Conservation (phyloP, 2,797 vertebrate genomes). For the Varecia variegata region DNA sequence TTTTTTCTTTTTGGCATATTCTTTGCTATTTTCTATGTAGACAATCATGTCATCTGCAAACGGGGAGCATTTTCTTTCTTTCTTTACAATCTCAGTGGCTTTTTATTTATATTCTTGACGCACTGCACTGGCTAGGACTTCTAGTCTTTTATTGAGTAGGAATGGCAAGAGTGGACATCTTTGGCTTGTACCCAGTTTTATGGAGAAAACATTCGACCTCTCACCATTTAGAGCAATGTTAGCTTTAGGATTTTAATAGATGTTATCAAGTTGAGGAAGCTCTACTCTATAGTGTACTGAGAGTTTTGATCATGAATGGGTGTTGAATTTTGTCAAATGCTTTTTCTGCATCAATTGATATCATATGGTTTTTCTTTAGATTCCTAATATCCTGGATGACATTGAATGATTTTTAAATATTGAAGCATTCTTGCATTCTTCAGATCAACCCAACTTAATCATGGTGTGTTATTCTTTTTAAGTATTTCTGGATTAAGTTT, state of each 20-base stretch:
- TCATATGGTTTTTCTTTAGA: neutral
- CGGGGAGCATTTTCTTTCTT: neutral
- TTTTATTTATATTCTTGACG: neutral
- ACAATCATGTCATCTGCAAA: neutral
- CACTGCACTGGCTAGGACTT: neutral
- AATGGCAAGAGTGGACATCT: neutral
- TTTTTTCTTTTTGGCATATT: neutral
- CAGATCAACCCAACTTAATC: neutral
- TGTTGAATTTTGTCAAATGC: neutral
- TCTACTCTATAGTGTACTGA: neutral
- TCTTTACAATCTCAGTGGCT: neutral
- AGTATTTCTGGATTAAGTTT: neutral
- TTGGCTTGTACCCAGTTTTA: neutral
- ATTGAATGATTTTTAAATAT: neutral
- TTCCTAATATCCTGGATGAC: neutral
- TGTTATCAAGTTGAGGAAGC: neutral
- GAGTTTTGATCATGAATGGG: neutral
- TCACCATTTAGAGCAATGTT: neutral
- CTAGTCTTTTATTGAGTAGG: neutral
- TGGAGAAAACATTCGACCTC: neutral
- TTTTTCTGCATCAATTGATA: neutral
- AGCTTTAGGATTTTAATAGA: neutral
- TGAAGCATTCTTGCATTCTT: neutral
- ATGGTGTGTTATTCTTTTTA: neutral
- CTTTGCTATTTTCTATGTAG: neutral